phyloP scores from a whole-genome alignment of 2,797 vertebrate genomes.

The Danio choprae region DNA sequence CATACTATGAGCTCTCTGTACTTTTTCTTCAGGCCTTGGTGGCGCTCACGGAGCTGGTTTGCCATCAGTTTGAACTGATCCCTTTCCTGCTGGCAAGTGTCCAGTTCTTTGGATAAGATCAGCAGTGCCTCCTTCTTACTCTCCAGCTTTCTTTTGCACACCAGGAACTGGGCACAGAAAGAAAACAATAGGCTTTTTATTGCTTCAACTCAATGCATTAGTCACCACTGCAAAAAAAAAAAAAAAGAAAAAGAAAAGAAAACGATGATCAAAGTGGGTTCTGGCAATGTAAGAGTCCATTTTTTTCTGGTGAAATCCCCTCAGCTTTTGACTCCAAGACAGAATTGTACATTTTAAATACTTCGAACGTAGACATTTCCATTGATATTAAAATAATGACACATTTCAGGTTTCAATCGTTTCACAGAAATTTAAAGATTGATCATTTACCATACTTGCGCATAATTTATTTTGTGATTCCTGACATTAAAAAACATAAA shows the following conservation, averaged over 20 bases:
- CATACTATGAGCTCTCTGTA: constrained; percentile 94
- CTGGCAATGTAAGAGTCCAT: background rate
- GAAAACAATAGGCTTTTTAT: constrained; percentile 28
- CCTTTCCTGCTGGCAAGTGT: constrained; percentile 95
- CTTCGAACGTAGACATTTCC: background rate
- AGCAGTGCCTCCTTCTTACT: constrained; percentile 97
- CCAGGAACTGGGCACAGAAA: constrained; percentile 82
- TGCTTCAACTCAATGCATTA: background rate
- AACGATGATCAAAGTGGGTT: constrained; percentile 1
- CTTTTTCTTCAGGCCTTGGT: constrained; percentile 96
- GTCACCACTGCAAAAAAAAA: background rate
- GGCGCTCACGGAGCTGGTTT: constrained; percentile 93
- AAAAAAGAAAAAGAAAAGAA: no score
- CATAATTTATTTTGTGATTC: background rate
- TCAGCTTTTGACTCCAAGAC: background rate
- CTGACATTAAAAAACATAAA: no score
- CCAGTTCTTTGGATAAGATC: constrained; percentile 97
- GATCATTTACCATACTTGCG: background rate
- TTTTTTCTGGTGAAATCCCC: background rate
- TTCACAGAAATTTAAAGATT: background rate
- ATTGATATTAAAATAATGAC: background rate
- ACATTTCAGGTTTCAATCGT: background rate
- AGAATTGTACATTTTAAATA: no score
- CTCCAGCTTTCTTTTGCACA: constrained; percentile 94
- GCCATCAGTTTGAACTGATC: constrained; percentile 99